phyloP scores from a whole-genome alignment of 2,888 invertebrate genomes.

The Amblyteles armatorius region DNA sequence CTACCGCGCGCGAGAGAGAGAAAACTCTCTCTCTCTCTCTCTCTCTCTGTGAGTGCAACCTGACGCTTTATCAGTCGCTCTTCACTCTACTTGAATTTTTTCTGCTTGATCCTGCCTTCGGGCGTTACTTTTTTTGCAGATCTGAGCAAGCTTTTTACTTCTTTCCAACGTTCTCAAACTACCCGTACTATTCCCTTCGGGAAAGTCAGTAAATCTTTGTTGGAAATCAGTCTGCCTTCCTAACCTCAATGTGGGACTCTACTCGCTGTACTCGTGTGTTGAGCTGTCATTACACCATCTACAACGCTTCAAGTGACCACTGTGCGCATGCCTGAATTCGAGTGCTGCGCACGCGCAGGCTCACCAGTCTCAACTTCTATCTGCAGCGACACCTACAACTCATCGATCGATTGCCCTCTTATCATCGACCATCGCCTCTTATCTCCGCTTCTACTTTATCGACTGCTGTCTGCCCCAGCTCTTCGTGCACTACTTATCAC shows the following conservation, averaged over 20 bases:
- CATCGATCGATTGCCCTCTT: neutral
- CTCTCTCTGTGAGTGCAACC: neutral
- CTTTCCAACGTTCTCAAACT: neutral
- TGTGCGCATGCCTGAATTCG: neutral
- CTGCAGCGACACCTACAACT: neutral
- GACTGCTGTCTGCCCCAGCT: fast-evolving
- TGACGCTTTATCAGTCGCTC: neutral
- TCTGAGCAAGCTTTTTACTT: neutral
- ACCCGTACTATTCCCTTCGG: neutral
- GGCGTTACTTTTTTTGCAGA: neutral
- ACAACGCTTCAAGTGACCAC: neutral
- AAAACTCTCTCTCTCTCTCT: no score
- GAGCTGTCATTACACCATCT: neutral
- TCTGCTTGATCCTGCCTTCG: neutral
- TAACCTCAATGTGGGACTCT: neutral
- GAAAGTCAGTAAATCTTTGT: neutral
- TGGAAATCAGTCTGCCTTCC: neutral
- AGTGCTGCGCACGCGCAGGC: neutral
- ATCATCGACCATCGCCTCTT: neutral
- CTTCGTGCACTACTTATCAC: neutral
- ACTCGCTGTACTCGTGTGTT: neutral
- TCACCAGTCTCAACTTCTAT: neutral
- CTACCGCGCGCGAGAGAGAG: no score
- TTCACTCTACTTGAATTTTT: neutral
- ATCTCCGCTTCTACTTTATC: neutral